These are phyloP conservation scores for Andrena minutula DNA, from an alignment of 2,888 invertebrate species.

Conservation along the genomic window DNA sequence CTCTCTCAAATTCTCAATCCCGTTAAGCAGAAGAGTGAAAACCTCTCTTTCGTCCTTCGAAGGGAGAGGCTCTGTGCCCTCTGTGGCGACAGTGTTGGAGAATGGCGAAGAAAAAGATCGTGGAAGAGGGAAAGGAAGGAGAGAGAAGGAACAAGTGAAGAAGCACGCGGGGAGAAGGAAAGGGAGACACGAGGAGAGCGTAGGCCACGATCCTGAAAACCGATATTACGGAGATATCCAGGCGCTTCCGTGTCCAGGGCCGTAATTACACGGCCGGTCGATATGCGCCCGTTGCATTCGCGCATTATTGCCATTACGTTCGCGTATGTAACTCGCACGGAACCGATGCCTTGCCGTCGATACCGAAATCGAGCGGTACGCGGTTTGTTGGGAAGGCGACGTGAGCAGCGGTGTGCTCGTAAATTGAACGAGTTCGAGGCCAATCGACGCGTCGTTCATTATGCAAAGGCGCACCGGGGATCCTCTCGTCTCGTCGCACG, in stretches of 20 bases:
- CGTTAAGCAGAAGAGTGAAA: not conserved
- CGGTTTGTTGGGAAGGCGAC: not conserved
- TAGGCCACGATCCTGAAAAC: slow-evolving; percentile 69
- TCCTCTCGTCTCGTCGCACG: slow-evolving; percentile 5
- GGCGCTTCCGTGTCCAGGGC: slow-evolving; percentile 71
- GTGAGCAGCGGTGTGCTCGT: slow-evolving; percentile 27
- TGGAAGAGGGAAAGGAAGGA: not conserved
- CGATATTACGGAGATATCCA: slow-evolving; percentile 69
- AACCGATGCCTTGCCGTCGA: slow-evolving; percentile 57
- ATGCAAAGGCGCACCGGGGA: not conserved
- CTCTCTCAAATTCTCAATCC: not conserved
- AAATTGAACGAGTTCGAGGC: slow-evolving; percentile 37
- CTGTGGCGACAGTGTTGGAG: slow-evolving; percentile 13
- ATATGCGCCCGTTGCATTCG: slow-evolving; percentile 58
- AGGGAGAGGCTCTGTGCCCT: not conserved
- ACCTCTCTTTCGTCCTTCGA: not conserved
- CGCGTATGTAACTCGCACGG: slow-evolving; percentile 37
- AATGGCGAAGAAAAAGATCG: slow-evolving; percentile 28
- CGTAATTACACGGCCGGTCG: slow-evolving; percentile 68
- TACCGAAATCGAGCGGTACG: slow-evolving; percentile 44
- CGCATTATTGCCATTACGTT: slow-evolving; percentile 66
- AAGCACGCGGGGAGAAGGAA: slow-evolving; percentile 4
- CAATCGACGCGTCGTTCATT: slow-evolving; percentile 42
- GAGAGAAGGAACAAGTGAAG: not conserved
- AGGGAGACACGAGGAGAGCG: slow-evolving; percentile 33